Evolutionary conservation across 2,113 vertebrate species (phyloP).

Genomic region (Aspidoscelis tigris): DNA sequence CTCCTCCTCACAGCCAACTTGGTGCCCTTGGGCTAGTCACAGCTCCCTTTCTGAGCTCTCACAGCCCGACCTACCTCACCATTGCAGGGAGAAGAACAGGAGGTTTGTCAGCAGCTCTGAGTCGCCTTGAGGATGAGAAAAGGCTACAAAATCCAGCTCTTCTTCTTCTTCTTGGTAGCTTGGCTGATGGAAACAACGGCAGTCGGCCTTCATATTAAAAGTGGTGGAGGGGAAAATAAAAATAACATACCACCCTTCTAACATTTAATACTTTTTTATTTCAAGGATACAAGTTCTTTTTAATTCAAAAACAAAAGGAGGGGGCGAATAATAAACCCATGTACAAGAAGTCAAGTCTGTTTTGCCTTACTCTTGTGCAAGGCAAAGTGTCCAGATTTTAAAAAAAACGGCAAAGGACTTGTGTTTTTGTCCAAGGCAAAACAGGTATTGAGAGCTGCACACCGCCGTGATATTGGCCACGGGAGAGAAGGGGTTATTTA

Average conservation of each 20-base stretch:
- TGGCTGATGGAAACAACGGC: neutral
- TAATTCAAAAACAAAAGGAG: slow-evolving; percentile 47
- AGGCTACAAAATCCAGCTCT: too few species aligned
- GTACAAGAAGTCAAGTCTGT: neutral
- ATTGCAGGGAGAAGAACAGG: too few species aligned
- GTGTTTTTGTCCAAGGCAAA: slow-evolving; percentile 26
- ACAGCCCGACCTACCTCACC: too few species aligned
- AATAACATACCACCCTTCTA: neutral
- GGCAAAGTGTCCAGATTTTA: slow-evolving; percentile 39
- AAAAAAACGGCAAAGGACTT: neutral
- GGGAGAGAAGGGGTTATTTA: neutral
- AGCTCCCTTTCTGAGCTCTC: too few species aligned
- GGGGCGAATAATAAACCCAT: slow-evolving; percentile 35
- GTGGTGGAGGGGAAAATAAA: neutral
- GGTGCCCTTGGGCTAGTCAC: too few species aligned
- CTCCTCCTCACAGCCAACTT: too few species aligned
- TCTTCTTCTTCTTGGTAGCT: too few species aligned
- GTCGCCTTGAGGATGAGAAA: too few species aligned
- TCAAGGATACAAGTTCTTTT: slow-evolving; percentile 64
- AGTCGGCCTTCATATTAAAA: too few species aligned
- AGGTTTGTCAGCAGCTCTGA: too few species aligned
- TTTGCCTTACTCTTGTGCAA: neutral
- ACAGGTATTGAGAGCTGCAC: neutral
- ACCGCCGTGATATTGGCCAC: rapidly evolving
- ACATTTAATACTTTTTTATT: slow-evolving; percentile 79